phyloP scores from a whole-genome alignment of 1,140 invertebrate genomes.

The Euwallacea fornicatus region DNA sequence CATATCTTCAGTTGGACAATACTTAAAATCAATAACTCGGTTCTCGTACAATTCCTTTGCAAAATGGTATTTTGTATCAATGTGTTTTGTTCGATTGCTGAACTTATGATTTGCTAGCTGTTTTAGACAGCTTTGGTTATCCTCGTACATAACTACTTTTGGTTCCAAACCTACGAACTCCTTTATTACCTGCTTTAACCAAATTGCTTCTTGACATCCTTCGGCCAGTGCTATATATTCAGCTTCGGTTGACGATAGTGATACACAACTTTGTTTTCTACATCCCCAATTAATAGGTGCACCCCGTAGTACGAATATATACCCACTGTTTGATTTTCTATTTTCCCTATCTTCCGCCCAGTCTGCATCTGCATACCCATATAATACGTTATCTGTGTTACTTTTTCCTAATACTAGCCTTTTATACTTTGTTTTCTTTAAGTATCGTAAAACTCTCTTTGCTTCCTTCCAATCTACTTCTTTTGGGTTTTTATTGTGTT shows the following conservation, averaged over 20 bases:
- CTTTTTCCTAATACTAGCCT: constrained; percentile 19
- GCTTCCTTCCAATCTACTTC: constrained; percentile 53
- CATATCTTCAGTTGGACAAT: constrained; percentile 3
- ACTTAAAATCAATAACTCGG: background rate
- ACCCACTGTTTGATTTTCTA: no score
- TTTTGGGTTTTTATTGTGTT: constrained; percentile 48
- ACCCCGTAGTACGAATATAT: no score
- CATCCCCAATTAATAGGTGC: no score
- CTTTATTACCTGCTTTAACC: no score
- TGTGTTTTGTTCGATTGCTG: constrained; percentile 16
- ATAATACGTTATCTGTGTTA: constrained; percentile 38
- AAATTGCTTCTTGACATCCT: no score
- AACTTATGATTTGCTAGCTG: constrained; percentile 14
- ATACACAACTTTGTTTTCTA: no score
- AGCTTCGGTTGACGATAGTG: no score
- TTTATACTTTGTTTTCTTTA: constrained; percentile 50
- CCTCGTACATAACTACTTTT: no score
- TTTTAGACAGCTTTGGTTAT: constrained; percentile 26
- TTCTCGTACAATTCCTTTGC: background rate
- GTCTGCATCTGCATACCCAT: constrained; percentile 53
- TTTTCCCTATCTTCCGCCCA: constrained; percentile 50
- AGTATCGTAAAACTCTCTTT: constrained; percentile 54
- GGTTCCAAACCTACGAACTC: no score
- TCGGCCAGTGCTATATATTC: no score
- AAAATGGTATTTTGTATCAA: constrained; percentile 6